Evolutionary conservation across 2,797 vertebrate genomes (phyloP).

Genomic region (Erithacus rubecula): DNA sequence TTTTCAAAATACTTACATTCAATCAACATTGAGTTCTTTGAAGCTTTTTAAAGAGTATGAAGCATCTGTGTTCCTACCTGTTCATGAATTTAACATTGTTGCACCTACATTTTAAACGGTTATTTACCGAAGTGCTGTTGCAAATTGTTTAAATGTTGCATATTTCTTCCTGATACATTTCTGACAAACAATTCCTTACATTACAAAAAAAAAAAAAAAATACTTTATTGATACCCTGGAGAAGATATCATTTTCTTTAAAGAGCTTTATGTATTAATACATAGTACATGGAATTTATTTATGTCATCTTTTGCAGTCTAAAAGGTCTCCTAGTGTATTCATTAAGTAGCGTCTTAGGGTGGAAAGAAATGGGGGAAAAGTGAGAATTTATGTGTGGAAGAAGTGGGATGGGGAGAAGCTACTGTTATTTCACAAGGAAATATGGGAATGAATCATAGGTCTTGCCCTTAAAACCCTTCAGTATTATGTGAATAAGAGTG

Average conservation of each 20-base stretch:
- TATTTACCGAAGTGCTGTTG: not conserved
- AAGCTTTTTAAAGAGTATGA: not conserved
- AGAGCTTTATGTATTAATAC: not conserved
- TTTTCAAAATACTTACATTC: not conserved
- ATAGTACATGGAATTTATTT: not conserved
- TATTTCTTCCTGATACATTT: not conserved
- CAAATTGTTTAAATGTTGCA: not conserved
- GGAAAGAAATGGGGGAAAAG: not conserved
- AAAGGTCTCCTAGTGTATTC: not conserved
- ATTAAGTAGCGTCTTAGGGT: not conserved
- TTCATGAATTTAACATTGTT: not conserved
- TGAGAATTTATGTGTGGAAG: not conserved
- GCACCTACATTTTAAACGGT: not conserved
- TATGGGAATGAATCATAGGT: not conserved
- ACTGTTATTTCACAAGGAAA: not conserved
- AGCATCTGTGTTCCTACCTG: not conserved
- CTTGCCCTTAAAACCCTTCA: not conserved
- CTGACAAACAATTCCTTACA: too few relatives aligned
- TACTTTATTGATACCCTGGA: not conserved
- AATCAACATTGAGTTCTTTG: not conserved
- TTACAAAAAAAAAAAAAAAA: not conserved
- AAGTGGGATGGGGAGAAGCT: not conserved
- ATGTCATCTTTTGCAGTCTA: not conserved
- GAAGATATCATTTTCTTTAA: not conserved
- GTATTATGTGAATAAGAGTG: not conserved